These are phyloP conservation scores for Aleiodes testaceus DNA, from an alignment of 2,888 invertebrate genomes.

Conservation along the genomic window DNA sequence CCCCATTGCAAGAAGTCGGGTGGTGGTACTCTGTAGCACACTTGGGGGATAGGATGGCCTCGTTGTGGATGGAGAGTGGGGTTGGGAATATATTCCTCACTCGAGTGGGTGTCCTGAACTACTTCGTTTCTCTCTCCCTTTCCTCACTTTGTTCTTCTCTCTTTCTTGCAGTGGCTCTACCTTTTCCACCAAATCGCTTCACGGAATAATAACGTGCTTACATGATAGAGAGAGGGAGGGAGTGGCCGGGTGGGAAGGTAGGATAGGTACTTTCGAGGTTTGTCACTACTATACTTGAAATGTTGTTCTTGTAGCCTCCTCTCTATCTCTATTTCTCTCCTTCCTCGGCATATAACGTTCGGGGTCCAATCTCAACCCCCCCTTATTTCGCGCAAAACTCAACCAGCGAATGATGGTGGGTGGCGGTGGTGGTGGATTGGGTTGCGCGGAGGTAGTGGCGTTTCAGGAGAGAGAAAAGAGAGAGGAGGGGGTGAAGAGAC, in stretches of 20 bases:
- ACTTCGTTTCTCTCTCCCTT: constrained; percentile 28
- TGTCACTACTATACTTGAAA: too few relatives aligned
- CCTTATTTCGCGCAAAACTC: constrained; percentile 45
- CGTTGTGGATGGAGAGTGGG: neutral
- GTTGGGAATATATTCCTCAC: neutral
- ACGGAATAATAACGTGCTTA: too few relatives aligned
- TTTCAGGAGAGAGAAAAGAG: constrained; percentile 59
- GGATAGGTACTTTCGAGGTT: too few relatives aligned
- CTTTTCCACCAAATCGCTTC: too few relatives aligned
- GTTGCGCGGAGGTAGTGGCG: constrained; percentile 21
- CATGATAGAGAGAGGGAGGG: too few relatives aligned
- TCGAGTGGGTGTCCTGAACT: constrained; percentile 8
- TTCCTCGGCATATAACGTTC: neutral
- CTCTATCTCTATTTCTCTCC: constrained; percentile 8
- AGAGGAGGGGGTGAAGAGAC: constrained; percentile 70
- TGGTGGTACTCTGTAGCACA: constrained; percentile 43
- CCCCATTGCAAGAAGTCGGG: constrained; percentile 20
- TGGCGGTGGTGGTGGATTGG: constrained; percentile 68
- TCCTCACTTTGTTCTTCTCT: constrained; percentile 22
- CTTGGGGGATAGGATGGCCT: constrained; percentile 60
- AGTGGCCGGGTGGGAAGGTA: too few relatives aligned
- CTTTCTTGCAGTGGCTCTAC: constrained; percentile 25
- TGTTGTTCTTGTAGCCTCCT: constrained; percentile 11
- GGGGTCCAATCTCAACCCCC: constrained; percentile 22
- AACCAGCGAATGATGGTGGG: constrained; percentile 71